Evolutionary conservation across 1,140 invertebrate genomes (phyloP), one percentile per base, ranked within the genome.

Genomic region (Drosophila kohkoa): DNA sequence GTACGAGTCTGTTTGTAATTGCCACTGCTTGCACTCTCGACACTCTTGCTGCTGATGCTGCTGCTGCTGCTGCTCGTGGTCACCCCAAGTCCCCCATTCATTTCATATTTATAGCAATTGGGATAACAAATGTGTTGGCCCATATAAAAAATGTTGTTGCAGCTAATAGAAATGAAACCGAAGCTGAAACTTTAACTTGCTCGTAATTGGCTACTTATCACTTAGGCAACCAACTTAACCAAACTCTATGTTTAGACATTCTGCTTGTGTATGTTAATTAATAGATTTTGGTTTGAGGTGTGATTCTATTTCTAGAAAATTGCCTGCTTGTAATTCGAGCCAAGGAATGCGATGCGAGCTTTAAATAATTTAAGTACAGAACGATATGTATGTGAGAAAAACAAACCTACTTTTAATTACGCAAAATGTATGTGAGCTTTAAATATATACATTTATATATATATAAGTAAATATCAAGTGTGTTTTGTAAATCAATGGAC

Each of bases 41-140:
- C 3, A 4, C 20, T 25, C 20, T 25, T 25, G 3, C 20, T 25
- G 16, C 16, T 20, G 0, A n/a, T n/a, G n/a, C 16, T 20, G 1
- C 16, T 20, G 16, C 16, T 20, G 16, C 16, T 20, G 20, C 13
- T 45, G 10, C 55, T 45, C 11, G 58, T 28, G 38, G 25, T 25
- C 38, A 62, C 8, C 5, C 8, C 45, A 60, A 11, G n/a, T 15
- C 20, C 5, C 30, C 8, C 30, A 57, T 38, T 75, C 82, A 87
- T 82, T 81, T 74, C 30, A 71, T 87, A 86, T 86, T 87, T 81
- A 86, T 87, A 87, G 77, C 79, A 41, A 68, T 45, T 38, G 13
- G 54, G 58, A 51, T 59, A 66, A 54, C 59, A 49, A 70, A 75
- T 57, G 43, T 15, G 52, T 57, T 51, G 38, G 7, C 28, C 7